Base-by-base conservation (phyloP, 1,140 invertebrate genomes). In the Lordiphosa mommai region DNA sequence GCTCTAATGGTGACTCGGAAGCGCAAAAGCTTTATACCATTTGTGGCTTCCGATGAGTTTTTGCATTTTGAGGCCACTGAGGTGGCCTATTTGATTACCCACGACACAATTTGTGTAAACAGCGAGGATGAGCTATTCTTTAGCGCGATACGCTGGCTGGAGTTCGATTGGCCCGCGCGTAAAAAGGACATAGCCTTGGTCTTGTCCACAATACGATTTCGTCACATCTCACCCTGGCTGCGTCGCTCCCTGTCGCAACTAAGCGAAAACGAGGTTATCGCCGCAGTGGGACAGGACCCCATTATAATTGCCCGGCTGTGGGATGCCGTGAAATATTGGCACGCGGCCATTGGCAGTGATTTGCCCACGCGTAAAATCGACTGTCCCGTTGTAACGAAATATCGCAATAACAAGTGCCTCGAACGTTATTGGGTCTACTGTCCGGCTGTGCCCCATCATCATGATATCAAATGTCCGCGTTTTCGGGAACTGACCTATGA, bases 61-160 rank as follows among this genome's bases (percentile, higher is more conserved):
- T 10, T 65, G 2, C 6, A 41, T 1, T n/a, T 68, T 4, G 4
- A 44, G 3, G 29, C 5, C 12, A 37, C 38, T 0, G 59, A 73
- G 37, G 14, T 74, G 16, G 4, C 10, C 9, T 41, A 2, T 3
- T 0, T 61, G 3, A 40, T 74, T 0, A 14, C 9, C 0, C 8
- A 29, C 17, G 50, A 73, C 5, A 64, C 9, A 3, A 17, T 74
- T 1, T 46, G 51, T 5, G 64, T 69, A 1, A 74, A 73, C 14
- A 49, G 36, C 14, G 72, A 74, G 40, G 72, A 74, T n/a, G 72
- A 74, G 37, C 10, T 73, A 0, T 73, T 74, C 53, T 74, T 65
- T 48, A 12, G 33, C 20, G 30, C 20, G 2, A 1, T 72, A 0
- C 43, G 29, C 8, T 74, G 72, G 70, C 23, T 74, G 2, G 38